Conservation (phyloP, 2,797 vertebrate species). For the Nasua narica region DNA sequence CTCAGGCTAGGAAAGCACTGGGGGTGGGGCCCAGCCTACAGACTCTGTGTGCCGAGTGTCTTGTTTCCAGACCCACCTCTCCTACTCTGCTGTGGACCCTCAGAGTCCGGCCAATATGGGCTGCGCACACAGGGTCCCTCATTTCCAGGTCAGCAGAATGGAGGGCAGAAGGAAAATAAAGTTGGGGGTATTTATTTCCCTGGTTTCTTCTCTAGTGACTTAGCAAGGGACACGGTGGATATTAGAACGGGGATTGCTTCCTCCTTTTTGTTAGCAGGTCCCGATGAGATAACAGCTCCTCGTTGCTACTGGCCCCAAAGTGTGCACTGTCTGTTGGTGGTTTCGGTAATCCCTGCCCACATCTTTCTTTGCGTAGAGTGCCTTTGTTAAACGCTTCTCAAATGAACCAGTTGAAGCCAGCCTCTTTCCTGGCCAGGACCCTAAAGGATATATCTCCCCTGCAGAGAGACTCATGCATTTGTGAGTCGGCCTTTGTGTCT, state of each 20-base stretch:
- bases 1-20: not conserved
- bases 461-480: not conserved
- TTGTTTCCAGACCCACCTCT: not conserved
- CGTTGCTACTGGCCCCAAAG: not conserved
- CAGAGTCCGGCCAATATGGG: not conserved
- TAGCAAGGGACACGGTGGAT: not conserved
- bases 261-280: not conserved
- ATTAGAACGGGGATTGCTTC: not conserved
- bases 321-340: not conserved
- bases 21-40: not conserved
- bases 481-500: not conserved
- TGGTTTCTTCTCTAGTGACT: not conserved
- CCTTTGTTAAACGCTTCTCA: not conserved
- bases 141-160: not conserved
- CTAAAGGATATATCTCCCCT: fast-evolving
- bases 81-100: not conserved
- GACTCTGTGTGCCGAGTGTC: not conserved
- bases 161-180: not conserved
- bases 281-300: not conserved
- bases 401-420: not conserved
- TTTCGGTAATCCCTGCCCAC: not conserved
- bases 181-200: not conserved
- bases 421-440: not conserved
- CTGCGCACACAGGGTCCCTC: not conserved
- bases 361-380: not conserved